Conservation (phyloP, 2,797 vertebrate species). For the Hippoglossus hippoglossus region DNA sequence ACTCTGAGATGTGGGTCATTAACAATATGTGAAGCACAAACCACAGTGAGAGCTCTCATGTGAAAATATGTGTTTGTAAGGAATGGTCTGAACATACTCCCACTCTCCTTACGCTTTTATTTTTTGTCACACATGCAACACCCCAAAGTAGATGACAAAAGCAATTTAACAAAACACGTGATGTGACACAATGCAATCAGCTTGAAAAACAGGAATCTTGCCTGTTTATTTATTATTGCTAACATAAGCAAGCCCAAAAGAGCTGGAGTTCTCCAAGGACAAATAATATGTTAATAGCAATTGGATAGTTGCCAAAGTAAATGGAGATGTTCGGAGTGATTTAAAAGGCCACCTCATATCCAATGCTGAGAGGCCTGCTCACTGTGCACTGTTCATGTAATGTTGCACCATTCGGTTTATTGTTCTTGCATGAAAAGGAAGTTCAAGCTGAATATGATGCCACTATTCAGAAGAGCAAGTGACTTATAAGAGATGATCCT, state of each 20-base stretch:
- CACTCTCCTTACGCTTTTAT: neutral
- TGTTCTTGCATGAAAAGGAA: conserved; percentile 16
- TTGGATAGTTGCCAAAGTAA: conserved; percentile 35
- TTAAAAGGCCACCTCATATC: conserved; percentile 10
- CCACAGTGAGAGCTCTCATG: conserved; percentile 30
- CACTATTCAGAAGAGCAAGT: neutral
- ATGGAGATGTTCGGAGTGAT: conserved; percentile 10
- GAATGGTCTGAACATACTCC: conserved; percentile 10
- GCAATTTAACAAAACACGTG: neutral
- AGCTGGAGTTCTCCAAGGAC: neutral
- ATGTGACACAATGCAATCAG: conserved; percentile 8
- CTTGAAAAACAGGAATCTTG: conserved; percentile 18
- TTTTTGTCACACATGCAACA: conserved; percentile 29
- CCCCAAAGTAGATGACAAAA: conserved; percentile 21
- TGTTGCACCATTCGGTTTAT: conserved; percentile 7
- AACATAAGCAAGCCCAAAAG: conserved; percentile 29
- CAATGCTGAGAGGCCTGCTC: neutral
- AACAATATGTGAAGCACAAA: conserved; percentile 28
- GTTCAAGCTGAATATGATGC: conserved; percentile 6
- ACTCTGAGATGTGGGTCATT: conserved; percentile 30
- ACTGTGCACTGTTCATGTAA: conserved; percentile 2
- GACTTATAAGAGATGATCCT: conserved; percentile 1
- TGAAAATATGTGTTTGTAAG: conserved; percentile 63
- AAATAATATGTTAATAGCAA: conserved; percentile 33
- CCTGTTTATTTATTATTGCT: conserved; percentile 29